Evolutionary conservation across 2,888 invertebrate species (phyloP).

Genomic region (Candidula unifasciata): DNA sequence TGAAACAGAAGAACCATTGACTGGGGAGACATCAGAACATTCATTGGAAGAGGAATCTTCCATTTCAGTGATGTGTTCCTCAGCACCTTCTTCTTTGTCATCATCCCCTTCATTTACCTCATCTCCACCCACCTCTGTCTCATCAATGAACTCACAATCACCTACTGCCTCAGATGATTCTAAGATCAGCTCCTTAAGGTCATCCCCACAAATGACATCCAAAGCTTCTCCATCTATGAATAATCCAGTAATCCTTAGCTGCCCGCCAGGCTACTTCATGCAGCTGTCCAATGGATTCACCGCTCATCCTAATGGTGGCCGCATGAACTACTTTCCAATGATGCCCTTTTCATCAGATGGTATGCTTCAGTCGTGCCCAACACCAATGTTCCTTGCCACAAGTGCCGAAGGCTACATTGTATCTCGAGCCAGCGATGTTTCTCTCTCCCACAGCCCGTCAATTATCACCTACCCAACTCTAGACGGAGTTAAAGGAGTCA

Average conservation of each 20-base stretch:
- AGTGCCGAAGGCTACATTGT: constrained; percentile 46
- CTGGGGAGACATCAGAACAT: constrained; percentile 24
- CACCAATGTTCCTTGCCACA: constrained; percentile 55
- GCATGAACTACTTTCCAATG: constrained; percentile 64
- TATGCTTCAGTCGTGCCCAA: constrained; percentile 52
- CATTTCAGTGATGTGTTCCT: not conserved
- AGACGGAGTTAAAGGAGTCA: constrained; percentile 48
- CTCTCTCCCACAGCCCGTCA: constrained; percentile 46
- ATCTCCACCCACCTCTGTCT: not conserved
- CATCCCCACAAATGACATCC: constrained; percentile 50
- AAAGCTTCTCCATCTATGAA: constrained; percentile 9
- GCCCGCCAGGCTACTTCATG: constrained; percentile 50
- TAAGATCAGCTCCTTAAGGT: constrained; percentile 17
- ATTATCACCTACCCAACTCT: constrained; percentile 53
- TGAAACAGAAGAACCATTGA: constrained; percentile 29
- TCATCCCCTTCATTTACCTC: constrained; percentile 3
- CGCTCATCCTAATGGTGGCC: constrained; percentile 45
- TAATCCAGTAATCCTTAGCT: constrained; percentile 47
- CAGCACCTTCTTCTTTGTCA: constrained; percentile 11
- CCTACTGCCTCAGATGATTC: not conserved
- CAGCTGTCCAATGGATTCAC: constrained; percentile 58
- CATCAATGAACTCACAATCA: not conserved
- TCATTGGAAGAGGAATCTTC: constrained; percentile 15
- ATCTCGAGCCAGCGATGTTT: constrained; percentile 6
- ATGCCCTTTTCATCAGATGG: constrained; percentile 56